Evolutionary conservation across 1,140 invertebrate species (phyloP).

Genomic region (Drosophila hydei): DNA sequence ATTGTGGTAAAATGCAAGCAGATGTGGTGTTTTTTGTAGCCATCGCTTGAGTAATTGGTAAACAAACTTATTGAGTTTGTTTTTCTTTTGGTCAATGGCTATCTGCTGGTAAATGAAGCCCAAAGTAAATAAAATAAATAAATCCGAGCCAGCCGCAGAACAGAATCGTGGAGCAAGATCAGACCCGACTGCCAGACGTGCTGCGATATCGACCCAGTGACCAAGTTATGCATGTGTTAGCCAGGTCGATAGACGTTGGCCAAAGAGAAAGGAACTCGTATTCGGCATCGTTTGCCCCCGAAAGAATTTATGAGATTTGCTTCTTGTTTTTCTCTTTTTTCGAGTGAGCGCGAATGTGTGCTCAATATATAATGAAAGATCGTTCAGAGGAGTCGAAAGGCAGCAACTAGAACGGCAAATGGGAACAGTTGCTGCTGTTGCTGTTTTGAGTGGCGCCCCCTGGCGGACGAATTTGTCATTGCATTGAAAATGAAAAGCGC

Average conservation of each 20-base stretch:
- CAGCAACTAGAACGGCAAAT: constrained; percentile 49
- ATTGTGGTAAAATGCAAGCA: constrained; percentile 6
- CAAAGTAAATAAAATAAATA: constrained; percentile 64
- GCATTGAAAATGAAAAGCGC: constrained; percentile 75
- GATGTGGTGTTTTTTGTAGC: constrained; percentile 13
- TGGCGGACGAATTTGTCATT: constrained; percentile 60
- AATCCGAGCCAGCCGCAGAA: constrained; percentile 29
- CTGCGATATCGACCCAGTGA: constrained; percentile 69
- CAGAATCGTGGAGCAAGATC: constrained; percentile 64
- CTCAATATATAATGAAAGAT: constrained; percentile 69
- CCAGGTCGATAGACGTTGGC: constrained; percentile 45
- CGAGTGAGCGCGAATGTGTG: constrained; percentile 22
- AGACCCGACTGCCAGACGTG: constrained; percentile 54
- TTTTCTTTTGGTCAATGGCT: constrained; percentile 22
- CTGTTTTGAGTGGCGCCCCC: constrained; percentile 47
- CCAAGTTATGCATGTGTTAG: constrained; percentile 61
- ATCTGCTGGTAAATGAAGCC: constrained; percentile 59
- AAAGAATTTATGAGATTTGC: constrained; percentile 64
- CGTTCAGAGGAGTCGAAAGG: constrained; percentile 40
- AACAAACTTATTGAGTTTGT: constrained; percentile 21
- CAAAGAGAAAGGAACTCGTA: constrained; percentile 67
- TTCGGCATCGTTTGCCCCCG: constrained; percentile 54
- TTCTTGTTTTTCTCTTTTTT: constrained; percentile 29
- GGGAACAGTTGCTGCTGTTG: constrained; percentile 35
- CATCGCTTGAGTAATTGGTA: constrained; percentile 33